Conservation (phyloP, 2,888 invertebrate genomes). For the Lithophane ornitopus region DNA sequence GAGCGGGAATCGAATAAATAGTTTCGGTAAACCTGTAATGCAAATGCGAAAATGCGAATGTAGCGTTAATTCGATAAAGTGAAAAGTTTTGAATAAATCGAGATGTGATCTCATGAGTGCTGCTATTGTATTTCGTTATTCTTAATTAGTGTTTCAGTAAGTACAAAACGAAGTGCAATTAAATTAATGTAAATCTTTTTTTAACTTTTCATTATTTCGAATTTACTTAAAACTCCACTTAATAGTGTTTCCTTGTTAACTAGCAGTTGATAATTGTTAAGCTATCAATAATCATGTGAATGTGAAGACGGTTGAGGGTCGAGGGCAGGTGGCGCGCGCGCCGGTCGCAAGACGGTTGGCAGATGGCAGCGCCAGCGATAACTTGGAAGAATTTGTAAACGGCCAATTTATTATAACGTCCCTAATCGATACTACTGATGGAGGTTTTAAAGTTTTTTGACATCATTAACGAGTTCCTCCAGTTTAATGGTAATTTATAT, state of each 20-base stretch:
- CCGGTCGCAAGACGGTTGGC: conserved; percentile 60
- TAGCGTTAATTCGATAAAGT: conserved; percentile 30
- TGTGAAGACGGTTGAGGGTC: conserved; percentile 60
- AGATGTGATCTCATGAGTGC: conserved; percentile 4
- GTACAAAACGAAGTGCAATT: neutral
- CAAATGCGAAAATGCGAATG: conserved; percentile 31
- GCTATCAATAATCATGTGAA: conserved; percentile 50
- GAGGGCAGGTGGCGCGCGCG: conserved; percentile 62
- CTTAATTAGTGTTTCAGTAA: neutral
- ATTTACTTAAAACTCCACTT: neutral
- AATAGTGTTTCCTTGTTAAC: conserved; percentile 43
- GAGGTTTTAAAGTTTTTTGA: conserved; percentile 35
- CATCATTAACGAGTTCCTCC: conserved; percentile 31
- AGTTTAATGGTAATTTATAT: conserved; percentile 24
- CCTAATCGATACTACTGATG: conserved; percentile 43
- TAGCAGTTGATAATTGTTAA: conserved; percentile 34
- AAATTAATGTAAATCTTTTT: neutral
- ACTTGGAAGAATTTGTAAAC: conserved; percentile 61
- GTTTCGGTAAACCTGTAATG: conserved; percentile 35
- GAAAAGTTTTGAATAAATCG: conserved; percentile 29
- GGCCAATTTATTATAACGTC: conserved; percentile 55
- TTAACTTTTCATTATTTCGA: neutral
- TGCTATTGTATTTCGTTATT: neutral
- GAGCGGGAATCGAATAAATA: conserved; percentile 50
- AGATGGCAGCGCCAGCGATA: conserved; percentile 59